Percentiles rank a stretch among this genome's conserved stretches.
Conservation (phyloP, 2,113 vertebrate genomes). For the Arenaria interpres region DNA sequence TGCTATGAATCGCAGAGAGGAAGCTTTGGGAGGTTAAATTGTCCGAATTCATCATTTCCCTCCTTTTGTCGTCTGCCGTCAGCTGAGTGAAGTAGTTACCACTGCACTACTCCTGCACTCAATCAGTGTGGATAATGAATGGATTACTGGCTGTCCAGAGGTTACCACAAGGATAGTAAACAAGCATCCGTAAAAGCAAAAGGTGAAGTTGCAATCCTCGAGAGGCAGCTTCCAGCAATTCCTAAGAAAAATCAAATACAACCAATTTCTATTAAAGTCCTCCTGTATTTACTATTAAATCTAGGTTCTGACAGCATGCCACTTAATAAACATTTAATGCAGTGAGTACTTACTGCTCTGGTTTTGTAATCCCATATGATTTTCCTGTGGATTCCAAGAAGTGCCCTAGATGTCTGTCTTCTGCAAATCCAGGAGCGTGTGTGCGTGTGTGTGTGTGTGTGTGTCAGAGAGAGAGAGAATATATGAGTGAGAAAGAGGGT, state of each 20-base stretch:
- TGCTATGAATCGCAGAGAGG: slow-evolving; percentile 73
- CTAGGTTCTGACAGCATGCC: slow-evolving; percentile 43
- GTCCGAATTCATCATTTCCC: slow-evolving; percentile 58
- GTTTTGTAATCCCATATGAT: slow-evolving; percentile 28
- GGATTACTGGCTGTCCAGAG: slow-evolving; percentile 20
- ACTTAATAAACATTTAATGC: slow-evolving; percentile 39
- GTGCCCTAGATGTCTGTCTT: slow-evolving; percentile 27
- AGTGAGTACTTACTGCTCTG: slow-evolving; percentile 63
- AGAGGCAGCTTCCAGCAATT: slow-evolving; percentile 23
- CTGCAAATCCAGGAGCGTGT: slow-evolving; percentile 41
- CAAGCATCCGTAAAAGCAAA: slow-evolving; percentile 34
- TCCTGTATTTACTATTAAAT: slow-evolving; percentile 5
- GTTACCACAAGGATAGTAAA: slow-evolving; percentile 19
- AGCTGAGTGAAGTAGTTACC: slow-evolving; percentile 9
- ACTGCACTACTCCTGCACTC: background rate
- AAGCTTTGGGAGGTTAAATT: slow-evolving; percentile 75
- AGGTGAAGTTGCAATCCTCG: slow-evolving; percentile 11
- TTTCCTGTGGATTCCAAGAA: slow-evolving; percentile 44
- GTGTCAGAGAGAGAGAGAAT: background rate
- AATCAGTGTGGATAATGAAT: slow-evolving; percentile 20
- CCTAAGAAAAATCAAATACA: slow-evolving; percentile 44
- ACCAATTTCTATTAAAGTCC: background rate
- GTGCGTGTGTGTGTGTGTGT: background rate
- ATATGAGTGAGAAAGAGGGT: slow-evolving; percentile 21
- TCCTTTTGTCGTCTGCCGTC: background rate